Evolutionary conservation across 2,113 vertebrate species (phyloP), one percentile per base, ranked within the genome.

Genomic region (Leiothrix lutea): DNA sequence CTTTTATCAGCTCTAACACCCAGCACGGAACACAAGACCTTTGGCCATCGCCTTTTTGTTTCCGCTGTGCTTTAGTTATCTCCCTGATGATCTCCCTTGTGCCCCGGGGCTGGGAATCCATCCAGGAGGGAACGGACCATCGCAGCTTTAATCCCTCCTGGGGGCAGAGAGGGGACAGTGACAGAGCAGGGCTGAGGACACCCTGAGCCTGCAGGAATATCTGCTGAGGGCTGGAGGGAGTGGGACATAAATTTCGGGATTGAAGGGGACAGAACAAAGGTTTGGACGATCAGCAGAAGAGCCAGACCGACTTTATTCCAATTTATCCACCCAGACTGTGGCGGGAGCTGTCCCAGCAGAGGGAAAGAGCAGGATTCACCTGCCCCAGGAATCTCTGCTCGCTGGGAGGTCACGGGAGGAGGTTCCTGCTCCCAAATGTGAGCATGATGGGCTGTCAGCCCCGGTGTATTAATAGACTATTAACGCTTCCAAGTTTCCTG

Each of bases 401-500:
- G 1, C 3, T 6, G 47, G 65, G 56, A 86, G n/a, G 33, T 53
- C 69, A 35, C 44, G 9, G 26, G 25, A 80, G 89, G 88, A 92
- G 54, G 42, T 67, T 64, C 83, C 83, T 90, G 60, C 24, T 93
- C 91, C 90, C 72, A 88, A 90, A 89, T 6, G 33, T 25, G 56
- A 93, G 65, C 45, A 12, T 56, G 96, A 94, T n/a, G 50, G 74
- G 86, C 95, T 96, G 95, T 94, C 90, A 88, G 78, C 88, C 73
- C 38, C 1, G 0, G 47, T 90, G 4, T 94, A 95, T 97, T 97
- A 97, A 97, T 85, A 97, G 97, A 78, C 95, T 95, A 80, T 96
- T 96, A 96, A 95, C 74, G 86, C 84, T 90, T 94, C 92, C 61
- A 78, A 95, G 80, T 88, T 97, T 97, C 94, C 95, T 31, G 45